Base-by-base conservation (phyloP, 2,797 vertebrate genomes). In the Mergus octosetaceus region DNA sequence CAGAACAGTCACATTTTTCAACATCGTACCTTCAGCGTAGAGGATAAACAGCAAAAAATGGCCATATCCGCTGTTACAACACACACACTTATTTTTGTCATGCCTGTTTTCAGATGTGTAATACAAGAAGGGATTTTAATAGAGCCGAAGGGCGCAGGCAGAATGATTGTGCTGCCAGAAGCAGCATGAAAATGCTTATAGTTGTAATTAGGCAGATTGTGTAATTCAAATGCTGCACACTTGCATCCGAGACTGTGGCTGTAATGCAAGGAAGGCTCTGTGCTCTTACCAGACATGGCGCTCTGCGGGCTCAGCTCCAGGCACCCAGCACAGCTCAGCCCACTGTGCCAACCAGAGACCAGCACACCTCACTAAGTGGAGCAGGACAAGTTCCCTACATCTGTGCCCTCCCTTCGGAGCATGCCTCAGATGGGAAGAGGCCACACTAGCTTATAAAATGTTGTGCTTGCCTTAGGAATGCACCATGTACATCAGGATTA, bases 351-450 rank as follows among this genome's bases (percentile, higher is more conserved):
- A 45, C 38, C 0, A 0, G 54, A 24, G 36, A 11, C 13, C 0
- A 0, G 0, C 0, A 45, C 32, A 61, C 56, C 56, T 21, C 2
- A 3, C 25, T 0, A 9, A 58, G 66, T 11, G 13, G 14, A 62
- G 62, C 34, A 11, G 38, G 39, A 28, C 13, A 4, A 57, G 11
- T 2, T 36, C 58, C 36, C 39, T 65, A 11, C 13, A 19, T 19
- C n/a, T 13, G 13, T 11, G 38, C 39, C 16, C 32, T 73, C 39
- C 30, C 71, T n/a, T 57, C 24, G 9, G 12, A 32, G 43, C 3
- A 1, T 38, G 76, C 51, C 64, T 34, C 4, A 2, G 10, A 16
- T 8, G 38, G 8, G 43, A 58, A 45, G 16, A 11, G 39, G 11
- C 19, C 32, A 25, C 19, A 13, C 32, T 5, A 22, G 24, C 14